Evolutionary conservation across 2,797 vertebrate genomes (phyloP), one percentile per base, ranked within the genome.

Genomic region (Myotis myotis): DNA sequence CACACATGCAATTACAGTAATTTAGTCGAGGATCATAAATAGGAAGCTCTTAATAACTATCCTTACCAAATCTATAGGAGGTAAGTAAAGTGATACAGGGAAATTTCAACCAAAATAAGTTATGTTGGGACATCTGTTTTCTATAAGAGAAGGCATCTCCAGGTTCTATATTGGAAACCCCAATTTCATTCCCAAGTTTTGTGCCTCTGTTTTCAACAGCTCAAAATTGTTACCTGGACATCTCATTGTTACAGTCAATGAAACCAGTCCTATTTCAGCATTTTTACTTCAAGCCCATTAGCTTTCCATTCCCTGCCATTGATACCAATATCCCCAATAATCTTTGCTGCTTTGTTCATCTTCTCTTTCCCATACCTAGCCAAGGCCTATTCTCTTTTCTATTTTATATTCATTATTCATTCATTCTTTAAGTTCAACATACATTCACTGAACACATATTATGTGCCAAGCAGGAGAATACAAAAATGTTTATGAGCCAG

Each of bases 91-190:
- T 36, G 33, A 81, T 62, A 19, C 49, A 82, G 38, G 49, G 20
- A 80, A 85, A 93, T 91, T 93, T 91, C 7, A 79, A 28, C 87
- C 82, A 79, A 93, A 89, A 53, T 53, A 74, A 84, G 22, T 84
- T 16, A 17, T 93, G 20, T 62, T 79, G 23, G 60, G 51, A 75
- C 20, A 94, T 71, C 5, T 64, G 10, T 47, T 92, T 84, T 93
- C 49, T 74, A 10, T 36, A 79, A 87, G 20, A 87, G 12, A 87
- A 93, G 55, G 53, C 55, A 66, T 82, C 76, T 90, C 49, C 47
- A n/a, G 33, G 15, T 95, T 93, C 30, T 64, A 19, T 79, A 23
- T 33, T 84, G 25, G 36, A 85, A 88, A 71, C 1, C 25, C 62
- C 57, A 75, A 47, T 17, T 75, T 84, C 10, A 49, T 68, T 83